phyloP scores from a whole-genome alignment of 2,113 vertebrate species.

The Oceanites oceanicus region DNA sequence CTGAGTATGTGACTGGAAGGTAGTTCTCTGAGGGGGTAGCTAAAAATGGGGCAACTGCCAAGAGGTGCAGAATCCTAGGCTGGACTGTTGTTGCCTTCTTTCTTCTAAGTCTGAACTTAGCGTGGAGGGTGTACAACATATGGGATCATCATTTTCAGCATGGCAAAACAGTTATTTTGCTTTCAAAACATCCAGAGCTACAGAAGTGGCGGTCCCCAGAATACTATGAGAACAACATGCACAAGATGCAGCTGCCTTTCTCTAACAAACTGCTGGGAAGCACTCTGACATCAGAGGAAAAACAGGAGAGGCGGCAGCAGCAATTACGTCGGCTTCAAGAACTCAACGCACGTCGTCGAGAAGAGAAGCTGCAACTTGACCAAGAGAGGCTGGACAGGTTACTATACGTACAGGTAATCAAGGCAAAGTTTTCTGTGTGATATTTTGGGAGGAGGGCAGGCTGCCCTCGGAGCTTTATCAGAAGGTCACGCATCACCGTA shows the following conservation, averaged over 20 bases:
- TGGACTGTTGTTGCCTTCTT: neutral
- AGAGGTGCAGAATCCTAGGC: neutral
- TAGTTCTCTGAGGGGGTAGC: neutral
- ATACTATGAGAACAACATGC: slow-evolving; percentile 91
- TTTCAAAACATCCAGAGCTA: slow-evolving; percentile 78
- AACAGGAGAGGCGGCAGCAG: slow-evolving; percentile 90
- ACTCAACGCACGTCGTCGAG: slow-evolving; percentile 88
- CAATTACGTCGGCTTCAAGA: slow-evolving; percentile 92
- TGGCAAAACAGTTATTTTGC: neutral
- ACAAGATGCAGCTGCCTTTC: slow-evolving; percentile 95
- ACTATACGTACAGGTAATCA: slow-evolving; percentile 84
- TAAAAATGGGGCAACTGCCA: neutral
- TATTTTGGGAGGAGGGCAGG: neutral
- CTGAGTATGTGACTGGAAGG: neutral
- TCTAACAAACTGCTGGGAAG: slow-evolving; percentile 86
- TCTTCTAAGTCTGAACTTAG: neutral
- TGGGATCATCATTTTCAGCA: fast-evolving
- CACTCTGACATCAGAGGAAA: slow-evolving; percentile 85
- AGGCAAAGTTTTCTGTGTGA: neutral
- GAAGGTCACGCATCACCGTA: neutral
- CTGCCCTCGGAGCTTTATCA: neutral
- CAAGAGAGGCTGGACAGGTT: slow-evolving; percentile 90
- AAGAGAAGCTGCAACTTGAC: slow-evolving; percentile 92
- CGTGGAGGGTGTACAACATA: fast-evolving
- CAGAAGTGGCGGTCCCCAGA: slow-evolving; percentile 90